Evolutionary conservation across 2,113 vertebrate species (phyloP), one percentile per base, ranked within the genome.

Genomic region (Cavia porcellus): DNA sequence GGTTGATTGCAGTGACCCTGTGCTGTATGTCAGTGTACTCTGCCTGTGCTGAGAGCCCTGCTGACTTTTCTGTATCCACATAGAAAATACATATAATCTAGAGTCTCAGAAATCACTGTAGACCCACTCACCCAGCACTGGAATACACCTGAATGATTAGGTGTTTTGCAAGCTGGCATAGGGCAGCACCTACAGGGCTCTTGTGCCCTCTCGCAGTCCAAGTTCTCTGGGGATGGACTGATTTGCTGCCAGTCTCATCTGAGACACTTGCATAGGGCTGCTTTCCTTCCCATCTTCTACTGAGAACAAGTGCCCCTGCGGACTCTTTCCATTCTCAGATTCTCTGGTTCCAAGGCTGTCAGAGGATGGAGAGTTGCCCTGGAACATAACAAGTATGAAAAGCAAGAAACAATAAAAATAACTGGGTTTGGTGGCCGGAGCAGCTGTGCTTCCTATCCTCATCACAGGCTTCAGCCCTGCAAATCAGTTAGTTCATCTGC

Each of bases 401-500:
- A 55, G 52, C 52, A 1, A 55, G 7, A 55, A 55, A 15, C 2
- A 17, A n/a, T 70, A 14, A 35, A 13, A 90, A 85, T 55, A 97
- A 92, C 89, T 93, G 70, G 93, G 55, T 50, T 96, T n/a, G 80
- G 95, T 85, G 95, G 87, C 70, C 92, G 57, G 93, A 94, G 93
- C 96, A 97, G 97, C 96, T 97, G 97, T 7, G 35, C 77, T 86
- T n/a, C 42, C 24, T 70, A 88, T n/a, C 57, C 95, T 97, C 64
- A 95, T 79, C 92, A 89, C 85, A 96, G 97, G 85, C 96, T 97
- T 96, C 70, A 2, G 90, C 88, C 97, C 95, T 93, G 94, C 87
- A 94, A 96, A 96, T n/a, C n/a, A n/a, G n/a, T 97, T 96, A 98
- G 97, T 97, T 97, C 97, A 52, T 98, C 86, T 96, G 97, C 92